Evolutionary conservation across 2,113 vertebrate genomes (phyloP), one percentile per base, ranked within the genome.

Genomic region (Pomatostomus ruficeps): DNA sequence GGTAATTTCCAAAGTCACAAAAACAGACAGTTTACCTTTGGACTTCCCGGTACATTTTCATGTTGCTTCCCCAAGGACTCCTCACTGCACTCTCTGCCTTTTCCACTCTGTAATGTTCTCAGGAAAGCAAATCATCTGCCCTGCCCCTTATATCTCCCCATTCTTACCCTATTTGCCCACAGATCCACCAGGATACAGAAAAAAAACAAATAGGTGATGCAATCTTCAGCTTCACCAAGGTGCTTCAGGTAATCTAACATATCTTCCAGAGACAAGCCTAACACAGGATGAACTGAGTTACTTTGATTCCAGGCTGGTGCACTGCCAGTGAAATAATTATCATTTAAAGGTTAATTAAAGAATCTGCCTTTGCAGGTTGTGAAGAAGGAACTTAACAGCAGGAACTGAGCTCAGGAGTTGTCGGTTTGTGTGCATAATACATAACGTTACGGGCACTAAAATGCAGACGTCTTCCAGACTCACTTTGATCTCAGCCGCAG

Each of bases 331-430:
- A 96, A 91, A 96, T 97, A 97, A 97, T 97, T 97, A 97, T 94
- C 73, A 96, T 97, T 97, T 98, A 97, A 97, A 97, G 91, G 94
- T 97, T 97, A 97, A 97, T 97, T 97, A 97, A 98, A 95, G 89
- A 96, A 95, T 93, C 92, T 93, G 91, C 87, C 72, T 86, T 91
- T 92, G 74, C 91, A 96, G 95, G 94, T 96, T 97, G 77, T 88
- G 89, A 92, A 71, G 82, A 97, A 96, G 59, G 80, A 93, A 88
- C 92, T 95, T 89, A 95, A 70, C 89, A 95, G 91, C 94, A 95
- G 94, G 92, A 97, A 89, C 82, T 58, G 70, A 94, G 82, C 77
- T 88, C 81, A 91, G 92, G 71, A 92, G 83, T 89, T 88, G 73
- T 70, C 1, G 3, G 62, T 61, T 91, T 96, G 81, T 66, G 88